Conservation (phyloP, 2,113 vertebrate species). For the Nothobranchius furzeri region DNA sequence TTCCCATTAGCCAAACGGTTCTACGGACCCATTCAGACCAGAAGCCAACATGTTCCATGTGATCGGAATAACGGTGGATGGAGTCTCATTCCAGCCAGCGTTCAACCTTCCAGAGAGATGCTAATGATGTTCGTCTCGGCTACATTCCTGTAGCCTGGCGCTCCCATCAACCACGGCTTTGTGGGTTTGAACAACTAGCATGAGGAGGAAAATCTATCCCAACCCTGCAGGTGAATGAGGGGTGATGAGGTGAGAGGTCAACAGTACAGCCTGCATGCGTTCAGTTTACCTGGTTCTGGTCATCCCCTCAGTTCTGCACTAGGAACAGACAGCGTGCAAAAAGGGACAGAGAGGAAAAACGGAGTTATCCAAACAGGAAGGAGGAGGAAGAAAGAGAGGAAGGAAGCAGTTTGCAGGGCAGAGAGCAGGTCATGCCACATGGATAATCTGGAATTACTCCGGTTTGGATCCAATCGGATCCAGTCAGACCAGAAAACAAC, state of each 20-base stretch:
- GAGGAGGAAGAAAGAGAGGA: constrained; percentile 49
- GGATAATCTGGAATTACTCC: too few species aligned
- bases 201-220: background rate
- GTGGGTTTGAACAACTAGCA: background rate
- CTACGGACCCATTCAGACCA: too few species aligned
- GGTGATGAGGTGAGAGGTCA: constrained; percentile 20
- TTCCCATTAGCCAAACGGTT: too few species aligned
- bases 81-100: too few species aligned
- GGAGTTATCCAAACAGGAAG: constrained; percentile 81
- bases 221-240: constrained; percentile 5
- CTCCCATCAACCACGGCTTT: background rate
- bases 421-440: constrained; percentile 9
- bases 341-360: constrained; percentile 73
- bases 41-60: too few species aligned
- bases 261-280: constrained; percentile 31
- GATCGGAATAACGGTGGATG: too few species aligned
- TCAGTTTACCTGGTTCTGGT: constrained; percentile 89
- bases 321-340: constrained; percentile 81
- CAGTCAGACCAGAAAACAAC: too few species aligned
- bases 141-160: too few species aligned
- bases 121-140: too few species aligned
- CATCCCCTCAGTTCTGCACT: constrained; percentile 97
- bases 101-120: too few species aligned
- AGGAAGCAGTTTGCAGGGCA: constrained; percentile 27
- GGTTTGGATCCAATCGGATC: too few species aligned